Evolutionary conservation across 2,113 vertebrate species (phyloP).

Genomic region (Orientallactaga bullata): DNA sequence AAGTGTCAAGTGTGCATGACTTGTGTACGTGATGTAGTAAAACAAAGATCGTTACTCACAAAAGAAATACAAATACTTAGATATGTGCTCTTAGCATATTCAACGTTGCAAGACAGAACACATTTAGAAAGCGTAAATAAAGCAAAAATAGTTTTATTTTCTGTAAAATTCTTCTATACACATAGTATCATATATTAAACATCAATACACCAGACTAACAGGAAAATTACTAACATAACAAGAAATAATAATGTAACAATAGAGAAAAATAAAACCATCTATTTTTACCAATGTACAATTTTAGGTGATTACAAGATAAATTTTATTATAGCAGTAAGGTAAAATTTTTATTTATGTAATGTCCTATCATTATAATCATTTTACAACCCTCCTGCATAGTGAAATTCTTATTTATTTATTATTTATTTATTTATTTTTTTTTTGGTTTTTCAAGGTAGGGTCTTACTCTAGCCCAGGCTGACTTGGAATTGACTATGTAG

Average conservation of each 20-base stretch:
- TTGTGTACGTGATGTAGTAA: background rate
- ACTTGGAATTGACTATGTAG: no score
- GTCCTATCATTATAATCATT: background rate
- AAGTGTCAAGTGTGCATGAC: background rate
- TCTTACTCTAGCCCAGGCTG: no score
- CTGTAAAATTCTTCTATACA: background rate
- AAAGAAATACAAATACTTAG: background rate
- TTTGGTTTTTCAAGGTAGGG: no score
- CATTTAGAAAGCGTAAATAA: background rate
- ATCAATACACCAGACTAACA: background rate
- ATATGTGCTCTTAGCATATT: constrained; percentile 9
- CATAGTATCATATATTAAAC: background rate
- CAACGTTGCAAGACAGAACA: background rate
- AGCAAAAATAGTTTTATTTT: constrained; percentile 26
- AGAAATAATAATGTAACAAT: constrained; percentile 13
- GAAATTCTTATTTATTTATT: constrained; percentile 2
- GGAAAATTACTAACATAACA: background rate
- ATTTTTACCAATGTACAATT: constrained; percentile 29
- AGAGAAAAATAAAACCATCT: background rate
- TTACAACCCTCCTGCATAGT: constrained; percentile 2
- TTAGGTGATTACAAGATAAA: constrained; percentile 17
- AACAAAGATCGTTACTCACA: background rate
- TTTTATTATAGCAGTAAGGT: constrained; percentile 1
- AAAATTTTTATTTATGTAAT: constrained; percentile 28
- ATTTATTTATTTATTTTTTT: no score